These are phyloP conservation scores for Eumaeus atala DNA, from an alignment of 1,140 invertebrate genomes.

Conservation along the genomic window DNA sequence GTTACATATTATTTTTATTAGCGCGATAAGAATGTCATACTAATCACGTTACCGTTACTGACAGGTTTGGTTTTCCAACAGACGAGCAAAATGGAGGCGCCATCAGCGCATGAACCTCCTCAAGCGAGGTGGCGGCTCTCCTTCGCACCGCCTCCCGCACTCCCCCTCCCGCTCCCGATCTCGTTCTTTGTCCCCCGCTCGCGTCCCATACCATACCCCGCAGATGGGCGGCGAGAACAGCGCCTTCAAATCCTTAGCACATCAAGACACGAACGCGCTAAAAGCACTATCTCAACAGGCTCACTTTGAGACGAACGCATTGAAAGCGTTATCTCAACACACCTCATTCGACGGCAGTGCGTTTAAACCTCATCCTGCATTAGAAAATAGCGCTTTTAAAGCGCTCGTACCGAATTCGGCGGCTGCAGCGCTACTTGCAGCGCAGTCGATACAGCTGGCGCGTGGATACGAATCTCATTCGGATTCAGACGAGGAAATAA, in stretches of 20 bases:
- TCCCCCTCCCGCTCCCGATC: constrained; percentile 74
- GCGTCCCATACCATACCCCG: constrained; percentile 62
- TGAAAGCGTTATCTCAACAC: constrained; percentile 65
- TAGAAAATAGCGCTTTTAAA: constrained; percentile 89
- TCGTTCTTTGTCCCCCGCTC: constrained; percentile 68
- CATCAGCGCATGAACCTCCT: constrained; percentile 95
- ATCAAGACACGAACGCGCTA: constrained; percentile 63
- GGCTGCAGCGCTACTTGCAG: constrained; percentile 58
- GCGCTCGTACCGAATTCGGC: constrained; percentile 53
- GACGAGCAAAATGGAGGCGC: constrained; percentile 97
- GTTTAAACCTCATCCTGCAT: constrained; percentile 83
- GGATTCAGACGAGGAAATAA: constrained; percentile 82
- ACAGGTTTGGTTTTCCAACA: constrained; percentile 99
- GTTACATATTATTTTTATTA: background rate
- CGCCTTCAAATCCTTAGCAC: constrained; percentile 84
- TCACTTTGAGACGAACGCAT: constrained; percentile 65
- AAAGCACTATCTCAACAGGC: constrained; percentile 65
- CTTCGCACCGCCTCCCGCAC: constrained; percentile 71
- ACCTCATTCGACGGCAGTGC: constrained; percentile 81
- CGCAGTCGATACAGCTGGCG: constrained; percentile 62
- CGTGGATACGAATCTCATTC: constrained; percentile 71
- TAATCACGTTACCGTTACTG: constrained; percentile 73
- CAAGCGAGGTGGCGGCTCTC: constrained; percentile 80
- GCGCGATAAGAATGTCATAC: constrained; percentile 51
- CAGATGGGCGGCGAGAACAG: constrained; percentile 91